phyloP scores from a whole-genome alignment of 2,113 vertebrate species.

The Gnathonemus longibarbis region DNA sequence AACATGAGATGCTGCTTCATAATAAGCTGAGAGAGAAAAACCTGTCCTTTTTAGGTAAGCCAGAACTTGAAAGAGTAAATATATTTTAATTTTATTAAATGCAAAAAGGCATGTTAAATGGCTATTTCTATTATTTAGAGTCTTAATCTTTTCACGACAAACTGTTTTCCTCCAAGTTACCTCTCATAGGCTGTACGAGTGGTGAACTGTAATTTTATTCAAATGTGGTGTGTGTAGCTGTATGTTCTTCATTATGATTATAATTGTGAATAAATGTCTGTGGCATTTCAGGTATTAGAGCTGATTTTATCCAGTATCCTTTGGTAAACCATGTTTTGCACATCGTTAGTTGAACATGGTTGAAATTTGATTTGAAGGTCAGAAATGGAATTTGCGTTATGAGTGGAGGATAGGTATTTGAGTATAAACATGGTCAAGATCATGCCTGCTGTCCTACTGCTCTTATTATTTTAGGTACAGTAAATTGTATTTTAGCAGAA shows the following conservation, averaged over 20 bases:
- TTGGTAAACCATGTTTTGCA: conserved; percentile 44
- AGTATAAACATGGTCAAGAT: not conserved
- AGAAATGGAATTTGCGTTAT: conserved; percentile 73
- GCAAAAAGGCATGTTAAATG: conserved; percentile 59
- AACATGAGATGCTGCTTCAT: conserved; percentile 85
- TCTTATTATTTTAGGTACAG: not conserved
- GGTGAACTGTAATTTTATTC: conserved; percentile 84
- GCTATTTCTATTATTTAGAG: conserved; percentile 69
- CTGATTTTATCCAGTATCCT: conserved; percentile 58
- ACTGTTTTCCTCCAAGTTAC: conserved; percentile 60
- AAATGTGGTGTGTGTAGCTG: conserved; percentile 83
- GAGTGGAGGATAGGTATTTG: not conserved
- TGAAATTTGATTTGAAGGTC: conserved; percentile 89
- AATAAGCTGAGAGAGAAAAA: conserved; percentile 84
- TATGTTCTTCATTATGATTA: conserved; percentile 50
- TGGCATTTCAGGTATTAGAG: conserved; percentile 76
- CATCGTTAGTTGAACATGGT: conserved; percentile 75
- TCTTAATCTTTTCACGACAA: conserved; percentile 75
- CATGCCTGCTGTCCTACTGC: not conserved
- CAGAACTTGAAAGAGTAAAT: conserved; percentile 23
- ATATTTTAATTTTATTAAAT: conserved; percentile 50
- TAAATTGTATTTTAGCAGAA: not conserved
- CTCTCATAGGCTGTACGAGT: conserved; percentile 66
- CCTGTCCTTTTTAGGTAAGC: conserved; percentile 90
- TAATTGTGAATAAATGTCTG: conserved; percentile 64